Conservation (phyloP, 2,797 vertebrate species). For the Sebastes steindachneri region DNA sequence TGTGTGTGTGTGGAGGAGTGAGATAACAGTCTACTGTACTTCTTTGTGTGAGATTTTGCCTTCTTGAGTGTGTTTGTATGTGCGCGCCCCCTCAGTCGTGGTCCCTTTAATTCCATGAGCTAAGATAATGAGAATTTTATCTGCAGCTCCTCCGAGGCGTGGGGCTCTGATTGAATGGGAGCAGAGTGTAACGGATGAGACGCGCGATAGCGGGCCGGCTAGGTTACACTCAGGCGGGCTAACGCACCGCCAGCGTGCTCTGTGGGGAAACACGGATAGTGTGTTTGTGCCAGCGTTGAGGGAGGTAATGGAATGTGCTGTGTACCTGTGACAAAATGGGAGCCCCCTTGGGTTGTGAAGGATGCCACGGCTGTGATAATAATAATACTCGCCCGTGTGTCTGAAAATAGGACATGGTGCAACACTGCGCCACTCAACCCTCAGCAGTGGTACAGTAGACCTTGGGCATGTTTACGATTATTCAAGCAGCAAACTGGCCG, state of each 20-base stretch:
- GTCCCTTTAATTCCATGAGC: conserved; percentile 81
- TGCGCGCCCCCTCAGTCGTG: conserved; percentile 43
- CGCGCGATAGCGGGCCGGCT: conserved; percentile 66
- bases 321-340: conserved; percentile 69
- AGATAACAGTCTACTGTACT: conserved; percentile 45
- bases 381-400: conserved; percentile 44
- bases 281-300: conserved; percentile 45
- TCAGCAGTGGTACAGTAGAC: conserved; percentile 4
- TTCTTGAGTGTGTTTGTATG: conserved; percentile 5
- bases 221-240: conserved; percentile 64
- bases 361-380: conserved; percentile 50
- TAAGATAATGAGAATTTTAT: conserved; percentile 87
- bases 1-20: background rate
- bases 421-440: conserved; percentile 14
- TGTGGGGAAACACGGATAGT: conserved; percentile 53
- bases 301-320: conserved; percentile 65
- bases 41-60: conserved; percentile 25
- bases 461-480: background rate
- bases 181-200: conserved; percentile 84
- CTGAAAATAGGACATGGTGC: conserved; percentile 57
- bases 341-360: conserved; percentile 65
- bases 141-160: conserved; percentile 76
- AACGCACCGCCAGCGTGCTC: conserved; percentile 35
- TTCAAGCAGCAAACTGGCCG: background rate
- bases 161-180: conserved; percentile 83